Evolutionary conservation across 2,113 vertebrate genomes (phyloP), one percentile per base, ranked within the genome.

Genomic region (Plestiodon gilberti): DNA sequence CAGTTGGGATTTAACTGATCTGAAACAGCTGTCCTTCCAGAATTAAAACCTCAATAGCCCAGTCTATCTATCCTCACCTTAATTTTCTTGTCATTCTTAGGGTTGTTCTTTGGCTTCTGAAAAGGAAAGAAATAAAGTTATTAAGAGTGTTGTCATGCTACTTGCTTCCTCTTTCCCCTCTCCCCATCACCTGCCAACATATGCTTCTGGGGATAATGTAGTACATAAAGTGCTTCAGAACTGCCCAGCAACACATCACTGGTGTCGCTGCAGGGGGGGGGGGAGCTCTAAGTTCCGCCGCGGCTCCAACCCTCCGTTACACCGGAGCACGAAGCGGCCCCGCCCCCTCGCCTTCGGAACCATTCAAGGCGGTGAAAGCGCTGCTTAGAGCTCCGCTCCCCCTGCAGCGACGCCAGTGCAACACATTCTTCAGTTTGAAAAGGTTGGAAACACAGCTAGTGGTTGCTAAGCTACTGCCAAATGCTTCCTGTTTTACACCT

Each of bases 71-170:
- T 20, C 9, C 93, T 14, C 87, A 96, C 95, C 94, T 95, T 85
- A 69, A 96, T 95, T 25, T 95, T 93, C 6, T 52, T 89, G 83
- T 96, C 91, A 75, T 95, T 89, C 15, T 91, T 92, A 92, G 93
- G 92, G 75, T 89, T 89, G 30, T 89, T 92, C 0, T 85, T 85
- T 0, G 87, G 81, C 48, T 94, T 92, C 93, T 94, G 83, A 18
- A n/a, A 71, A 84, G 84, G 92, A 83, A 93, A 18, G 87, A 3
- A 78, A 76, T 17, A 61, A 83, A 81, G 8, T 48, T 18, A 52
- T 6, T 73, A 35, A 73, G 70, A 43, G 35, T 73, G 22, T 11
- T 73, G 33, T 17, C 18, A 38, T 38, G 17, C 70, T 28, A 3
- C 2, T 38, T 18, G 22, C 20, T 73, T 38, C 70, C n/a, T 17